These are phyloP conservation scores for Albula goreensis DNA, from an alignment of 2,113 vertebrate genomes.

Conservation along the genomic window DNA sequence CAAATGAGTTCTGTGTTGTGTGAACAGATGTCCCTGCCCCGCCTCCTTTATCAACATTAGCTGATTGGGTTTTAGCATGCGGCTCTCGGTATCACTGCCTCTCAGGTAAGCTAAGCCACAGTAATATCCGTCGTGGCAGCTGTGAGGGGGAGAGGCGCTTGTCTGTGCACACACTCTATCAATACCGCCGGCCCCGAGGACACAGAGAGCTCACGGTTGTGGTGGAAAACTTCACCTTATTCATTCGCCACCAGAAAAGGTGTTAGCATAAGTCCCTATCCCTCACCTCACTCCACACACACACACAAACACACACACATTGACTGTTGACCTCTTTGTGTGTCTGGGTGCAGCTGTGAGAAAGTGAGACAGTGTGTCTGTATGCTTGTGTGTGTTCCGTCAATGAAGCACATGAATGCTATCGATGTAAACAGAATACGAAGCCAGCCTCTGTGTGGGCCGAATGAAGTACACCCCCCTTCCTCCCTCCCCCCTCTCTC, in stretches of 20 bases:
- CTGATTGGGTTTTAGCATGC: constrained; percentile 80
- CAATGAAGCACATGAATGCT: not conserved
- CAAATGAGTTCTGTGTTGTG: constrained; percentile 80
- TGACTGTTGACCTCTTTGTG: not conserved
- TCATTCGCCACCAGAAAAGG: not conserved
- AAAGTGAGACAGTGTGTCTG: not conserved
- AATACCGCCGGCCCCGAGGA: not conserved
- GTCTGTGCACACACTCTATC: not conserved
- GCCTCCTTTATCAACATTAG: constrained; percentile 81
- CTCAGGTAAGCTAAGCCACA: constrained; percentile 77
- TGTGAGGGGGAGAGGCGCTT: constrained; percentile 53
- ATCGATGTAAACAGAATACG: not conserved
- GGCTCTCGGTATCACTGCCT: constrained; percentile 66
- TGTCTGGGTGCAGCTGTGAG: not conserved
- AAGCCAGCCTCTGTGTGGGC: not conserved
- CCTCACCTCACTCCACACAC: not conserved
- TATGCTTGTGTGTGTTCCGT: not conserved
- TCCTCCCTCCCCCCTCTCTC: no score
- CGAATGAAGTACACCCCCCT: no score
- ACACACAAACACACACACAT: constrained; percentile 8
- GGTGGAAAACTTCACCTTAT: not conserved
- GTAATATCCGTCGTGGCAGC: constrained; percentile 74
- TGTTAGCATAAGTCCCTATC: not conserved
- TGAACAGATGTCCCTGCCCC: constrained; percentile 80
- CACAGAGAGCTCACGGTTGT: not conserved